Evolutionary conservation across 2,888 invertebrate species (phyloP), one percentile per base, ranked within the genome.

Genomic region (Aleiodes testaceus): DNA sequence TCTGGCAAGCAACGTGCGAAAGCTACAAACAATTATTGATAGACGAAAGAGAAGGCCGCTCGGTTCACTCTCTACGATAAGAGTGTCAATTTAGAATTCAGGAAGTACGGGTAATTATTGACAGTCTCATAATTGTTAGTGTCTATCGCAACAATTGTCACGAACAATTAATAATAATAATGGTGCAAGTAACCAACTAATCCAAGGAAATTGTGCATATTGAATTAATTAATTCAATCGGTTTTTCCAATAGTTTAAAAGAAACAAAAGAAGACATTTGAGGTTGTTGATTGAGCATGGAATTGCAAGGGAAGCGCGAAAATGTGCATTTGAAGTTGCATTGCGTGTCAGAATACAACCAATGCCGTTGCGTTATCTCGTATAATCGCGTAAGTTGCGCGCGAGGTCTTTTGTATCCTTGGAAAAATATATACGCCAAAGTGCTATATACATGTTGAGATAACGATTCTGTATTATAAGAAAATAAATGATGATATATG

Each of bases 331-430:
- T 70, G 67, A 66, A 49, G 12, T 68, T 63, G 68, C 68, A 69
- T 82, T 75, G 82, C 82, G 82, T 82, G 82, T 47, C 30, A 55
- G 55, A 26, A 55, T 55, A 26, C 45, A 55, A 55, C 14, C 80
- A 75, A 78, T 75, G 75, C 78, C 78, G 77, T 81, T 78, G 77
- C 74, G 79, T 74, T 80, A 73, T 74, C 75, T 79, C 74, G 77
- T 77, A 75, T 66, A 66, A 64, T 30, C 61, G 71, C 66, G 66
- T 66, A 49, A 50, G 52, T 26, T 71, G 26, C 63, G 49, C 74
- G 73, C 66, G 71, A 22, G 77, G 79, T 69, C 72, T 78, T 80
- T 80, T 77, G 81, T 80, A 80, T 79, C 82, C 82, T 82, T 81
- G 81, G 81, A 79, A 80, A 81, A n/a, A 47, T 14, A 63, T 42